Evolutionary conservation across 2,888 invertebrate species (phyloP), one percentile per base, ranked within the genome.

Genomic region (Brachypalpus laphriformis): DNA sequence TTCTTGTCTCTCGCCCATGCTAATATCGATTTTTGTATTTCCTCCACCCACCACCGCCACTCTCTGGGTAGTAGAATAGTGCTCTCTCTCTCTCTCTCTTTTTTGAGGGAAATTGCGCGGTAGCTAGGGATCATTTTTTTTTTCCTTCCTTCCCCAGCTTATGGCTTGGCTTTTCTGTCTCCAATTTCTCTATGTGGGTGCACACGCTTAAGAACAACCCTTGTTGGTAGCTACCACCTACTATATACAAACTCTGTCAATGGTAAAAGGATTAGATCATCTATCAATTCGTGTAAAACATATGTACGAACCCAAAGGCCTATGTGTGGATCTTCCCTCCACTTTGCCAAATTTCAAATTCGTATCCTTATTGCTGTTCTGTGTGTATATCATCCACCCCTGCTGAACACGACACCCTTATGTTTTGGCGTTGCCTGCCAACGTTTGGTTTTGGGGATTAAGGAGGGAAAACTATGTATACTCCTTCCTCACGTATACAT

Each of bases 71-170:
- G 4, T 49, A 11, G 9, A 49, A 49, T 49, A n/a, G n/a, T n/a
- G 45, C 14, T 31, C 22, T 6, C 47, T n/a, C n/a, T n/a, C n/a
- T n/a, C n/a, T n/a, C n/a, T n/a, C n/a, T n/a, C n/a, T 49, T 9
- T 28, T 6, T 16, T 6, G n/a, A 40, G 14, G 8, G 34, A 72
- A 61, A 82, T 49, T 82, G 82, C 78, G 83, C 78, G 45, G 74
- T 83, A 65, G 74, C 47, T 83, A 70, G 83, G 83, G 83, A 83
- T 83, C 83, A 83, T 63, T 74, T 83, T 63, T 78, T 65, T 56
- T 42, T 74, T 37, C 20, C 11, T 70, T 45, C 28, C 11, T 61
- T 72, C 74, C 57, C 80, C 80, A 70, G 72, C 25, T 57, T 68
- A 14, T 54, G 49, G 37, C 16, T 25, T 72, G 56, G 25, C 65